A percentile compares a stretch with the other conserved stretches of the same genome.
Conservation (phyloP, 2,797 vertebrate species). For the Lophius americanus region DNA sequence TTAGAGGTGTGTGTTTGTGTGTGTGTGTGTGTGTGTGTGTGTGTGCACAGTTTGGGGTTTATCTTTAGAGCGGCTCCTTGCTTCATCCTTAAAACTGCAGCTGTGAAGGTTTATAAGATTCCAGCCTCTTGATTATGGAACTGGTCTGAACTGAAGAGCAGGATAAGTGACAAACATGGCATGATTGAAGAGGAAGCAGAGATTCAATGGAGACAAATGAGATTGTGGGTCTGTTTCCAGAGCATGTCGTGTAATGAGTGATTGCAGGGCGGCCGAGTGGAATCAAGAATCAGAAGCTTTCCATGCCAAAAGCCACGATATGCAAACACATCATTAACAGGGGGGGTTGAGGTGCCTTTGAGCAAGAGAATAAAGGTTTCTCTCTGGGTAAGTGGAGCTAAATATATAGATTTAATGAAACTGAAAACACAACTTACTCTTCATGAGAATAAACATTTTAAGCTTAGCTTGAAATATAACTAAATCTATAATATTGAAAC, state of each 20-base stretch:
- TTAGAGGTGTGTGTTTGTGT: constrained; percentile 12
- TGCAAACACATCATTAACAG: constrained; percentile 16
- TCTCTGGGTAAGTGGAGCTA: constrained; percentile 1
- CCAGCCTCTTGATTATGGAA: constrained; percentile 19
- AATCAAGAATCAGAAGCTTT: neutral
- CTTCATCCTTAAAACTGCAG: constrained; percentile 32
- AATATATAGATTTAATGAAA: constrained; percentile 9
- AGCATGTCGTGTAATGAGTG: constrained; percentile 15
- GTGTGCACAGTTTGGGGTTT: constrained; percentile 30
- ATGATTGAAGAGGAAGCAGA: constrained; percentile 35
- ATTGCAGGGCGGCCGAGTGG: constrained; percentile 18
- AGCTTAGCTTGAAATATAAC: neutral
- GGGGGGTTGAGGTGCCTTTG: constrained; percentile 22
- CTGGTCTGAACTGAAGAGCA: constrained; percentile 11
- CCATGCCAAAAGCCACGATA: neutral
- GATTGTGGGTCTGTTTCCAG: constrained; percentile 38
- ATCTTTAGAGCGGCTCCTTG: constrained; percentile 35
- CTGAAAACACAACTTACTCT: neutral
- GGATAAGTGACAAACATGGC: constrained; percentile 21
- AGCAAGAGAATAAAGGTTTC: constrained; percentile 28
- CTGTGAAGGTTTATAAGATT: constrained; percentile 14
- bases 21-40: neutral
- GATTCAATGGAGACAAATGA: constrained; percentile 36
- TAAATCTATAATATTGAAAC: neutral
- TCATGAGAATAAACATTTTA: too few species aligned